A percentile compares a stretch with the other conserved stretches of the same genome.
Conservation (phyloP, 2,888 invertebrate species). For the Phyllotreta striolata region DNA sequence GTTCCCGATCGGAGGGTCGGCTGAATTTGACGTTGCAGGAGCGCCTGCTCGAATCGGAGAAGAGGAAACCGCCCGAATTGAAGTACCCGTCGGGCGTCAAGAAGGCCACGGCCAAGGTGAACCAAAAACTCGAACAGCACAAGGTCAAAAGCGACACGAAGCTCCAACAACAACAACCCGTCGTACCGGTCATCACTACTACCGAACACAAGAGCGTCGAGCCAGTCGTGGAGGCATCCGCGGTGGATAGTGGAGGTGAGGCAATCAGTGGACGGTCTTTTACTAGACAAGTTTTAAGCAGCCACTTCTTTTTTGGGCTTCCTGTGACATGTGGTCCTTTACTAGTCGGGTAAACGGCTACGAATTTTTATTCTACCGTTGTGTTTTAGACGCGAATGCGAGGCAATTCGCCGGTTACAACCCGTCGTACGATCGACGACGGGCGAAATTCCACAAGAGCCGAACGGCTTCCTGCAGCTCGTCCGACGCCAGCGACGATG, state of each 20-base stretch:
- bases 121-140: constrained; percentile 12
- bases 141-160: constrained; percentile 5
- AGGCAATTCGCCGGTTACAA: constrained; percentile 52
- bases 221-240: neutral
- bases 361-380: no score
- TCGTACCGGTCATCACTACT: constrained; percentile 9
- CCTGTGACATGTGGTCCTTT: no score
- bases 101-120: constrained; percentile 22
- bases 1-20: constrained; percentile 82
- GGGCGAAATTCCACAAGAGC: constrained; percentile 75
- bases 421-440: constrained; percentile 65
- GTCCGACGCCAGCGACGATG: constrained; percentile 91
- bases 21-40: constrained; percentile 75
- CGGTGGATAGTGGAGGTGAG: neutral
- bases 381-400: neutral
- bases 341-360: no score
- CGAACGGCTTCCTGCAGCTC: constrained; percentile 91
- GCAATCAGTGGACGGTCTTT: no score
- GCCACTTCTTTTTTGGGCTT: no score
- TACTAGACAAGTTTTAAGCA: no score
- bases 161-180: neutral
- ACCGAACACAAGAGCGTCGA: neutral
- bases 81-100: constrained; percentile 28
- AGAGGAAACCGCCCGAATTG: constrained; percentile 59
- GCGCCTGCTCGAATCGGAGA: constrained; percentile 65